Conservation (phyloP, 1,140 invertebrate genomes). For the Rhyacophila brunnea region DNA sequence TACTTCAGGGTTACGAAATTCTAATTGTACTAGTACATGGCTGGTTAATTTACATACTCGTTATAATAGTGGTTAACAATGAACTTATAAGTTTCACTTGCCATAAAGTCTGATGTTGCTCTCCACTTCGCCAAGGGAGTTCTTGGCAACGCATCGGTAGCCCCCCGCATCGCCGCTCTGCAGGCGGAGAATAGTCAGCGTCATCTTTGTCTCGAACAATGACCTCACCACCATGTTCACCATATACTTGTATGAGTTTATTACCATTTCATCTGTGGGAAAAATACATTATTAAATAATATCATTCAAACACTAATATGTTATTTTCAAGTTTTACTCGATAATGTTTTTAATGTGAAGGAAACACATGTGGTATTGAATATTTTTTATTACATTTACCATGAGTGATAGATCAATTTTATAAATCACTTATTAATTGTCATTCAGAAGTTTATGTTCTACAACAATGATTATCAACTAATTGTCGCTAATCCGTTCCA, state of each 20-base stretch:
- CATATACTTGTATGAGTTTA: slow-evolving; percentile 77
- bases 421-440: too few relatives aligned
- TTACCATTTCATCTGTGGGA: slow-evolving; percentile 75
- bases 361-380: too few relatives aligned
- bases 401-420: too few relatives aligned
- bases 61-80: not conserved
- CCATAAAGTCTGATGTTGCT: slow-evolving; percentile 87
- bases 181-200: slow-evolving; percentile 76
- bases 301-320: too few relatives aligned
- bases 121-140: slow-evolving; percentile 86
- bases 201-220: slow-evolving; percentile 80
- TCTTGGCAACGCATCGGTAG: slow-evolving; percentile 88
- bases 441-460: too few relatives aligned
- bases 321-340: too few relatives aligned
- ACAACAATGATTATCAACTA: too few relatives aligned
- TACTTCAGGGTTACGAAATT: not conserved
- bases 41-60: not conserved
- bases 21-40: not conserved
- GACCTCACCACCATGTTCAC: slow-evolving; percentile 72
- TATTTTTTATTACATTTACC: too few relatives aligned
- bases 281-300: too few relatives aligned
- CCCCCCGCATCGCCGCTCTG: slow-evolving; percentile 78
- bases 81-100: slow-evolving; percentile 53
- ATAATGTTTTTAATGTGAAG: too few relatives aligned
- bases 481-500: too few relatives aligned